Percentiles rank a stretch among this genome's conserved stretches.
Evolutionary conservation across 2,113 vertebrate species (phyloP).

Genomic region (Tragelaphus strepsiceros): DNA sequence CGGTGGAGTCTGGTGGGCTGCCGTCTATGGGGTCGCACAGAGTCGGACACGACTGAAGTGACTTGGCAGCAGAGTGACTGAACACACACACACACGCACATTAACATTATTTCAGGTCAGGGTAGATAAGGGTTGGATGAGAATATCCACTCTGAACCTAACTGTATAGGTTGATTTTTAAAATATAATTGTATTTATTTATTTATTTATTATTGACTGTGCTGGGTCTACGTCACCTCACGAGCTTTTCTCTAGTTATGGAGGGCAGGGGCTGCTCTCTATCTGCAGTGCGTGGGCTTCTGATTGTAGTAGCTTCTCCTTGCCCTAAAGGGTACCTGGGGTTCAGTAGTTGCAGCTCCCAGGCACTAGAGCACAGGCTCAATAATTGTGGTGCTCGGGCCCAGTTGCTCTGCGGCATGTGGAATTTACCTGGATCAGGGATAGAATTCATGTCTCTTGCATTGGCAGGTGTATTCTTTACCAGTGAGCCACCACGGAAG

Average conservation of each 20-base stretch:
- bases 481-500: neutral
- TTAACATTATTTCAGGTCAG: neutral
- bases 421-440: neutral
- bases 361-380: neutral
- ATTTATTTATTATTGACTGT: neutral
- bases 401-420: neutral
- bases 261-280: neutral
- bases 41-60: fast-evolving
- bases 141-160: neutral
- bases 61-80: neutral
- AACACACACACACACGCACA: neutral
- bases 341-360: neutral
- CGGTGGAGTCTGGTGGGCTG: neutral
- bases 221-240: neutral
- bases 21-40: neutral
- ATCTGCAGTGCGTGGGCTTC: neutral
- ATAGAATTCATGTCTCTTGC: neutral
- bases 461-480: neutral
- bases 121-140: neutral
- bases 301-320: neutral
- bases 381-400: fast-evolving
- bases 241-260: neutral
- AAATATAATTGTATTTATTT: neutral
- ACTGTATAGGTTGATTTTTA: neutral
- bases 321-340: neutral